Percentiles rank a stretch among this genome's conserved stretches.
Conservation (phyloP, 2,113 vertebrate genomes). For the Corydoras sp. region DNA sequence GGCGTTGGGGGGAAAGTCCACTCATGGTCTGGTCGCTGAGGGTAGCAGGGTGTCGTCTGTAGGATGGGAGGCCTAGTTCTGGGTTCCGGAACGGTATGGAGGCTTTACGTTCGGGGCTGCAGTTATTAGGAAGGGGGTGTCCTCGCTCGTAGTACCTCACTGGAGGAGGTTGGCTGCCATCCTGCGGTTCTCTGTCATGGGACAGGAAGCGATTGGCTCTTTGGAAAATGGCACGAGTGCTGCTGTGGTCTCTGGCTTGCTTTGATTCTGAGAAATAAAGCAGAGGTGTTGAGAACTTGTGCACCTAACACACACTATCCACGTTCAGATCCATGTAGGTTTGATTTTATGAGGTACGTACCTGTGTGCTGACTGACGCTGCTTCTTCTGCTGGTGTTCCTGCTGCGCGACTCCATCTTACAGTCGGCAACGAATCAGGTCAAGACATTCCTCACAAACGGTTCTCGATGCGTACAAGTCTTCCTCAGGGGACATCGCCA, state of each 20-base stretch:
- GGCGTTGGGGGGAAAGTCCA: conserved; percentile 68
- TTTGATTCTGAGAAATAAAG: conserved; percentile 53
- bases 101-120: conserved; percentile 65
- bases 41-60: conserved; percentile 56
- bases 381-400: conserved; percentile 51
- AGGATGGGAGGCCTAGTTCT: conserved; percentile 66
- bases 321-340: too few relatives aligned
- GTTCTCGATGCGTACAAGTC: conserved; percentile 28
- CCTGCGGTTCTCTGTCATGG: conserved; percentile 52
- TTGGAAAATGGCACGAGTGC: conserved; percentile 35
- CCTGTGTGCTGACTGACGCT: conserved; percentile 56
- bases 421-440: conserved; percentile 55
- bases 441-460: conserved; percentile 57
- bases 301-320: too few relatives aligned
- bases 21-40: conserved; percentile 55
- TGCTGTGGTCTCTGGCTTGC: conserved; percentile 44
- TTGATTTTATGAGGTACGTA: conserved; percentile 23
- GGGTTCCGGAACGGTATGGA: conserved; percentile 66
- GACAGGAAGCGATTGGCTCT: conserved; percentile 63
- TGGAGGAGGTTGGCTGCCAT: conserved; percentile 26
- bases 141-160: conserved; percentile 61
- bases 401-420: conserved; percentile 59
- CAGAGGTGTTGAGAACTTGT: conserved; percentile 5
- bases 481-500: conserved; percentile 44
- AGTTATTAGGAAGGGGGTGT: conserved; percentile 64